Evolutionary conservation across 2,888 invertebrate genomes (phyloP).

Genomic region (Metopia argyrocephala): DNA sequence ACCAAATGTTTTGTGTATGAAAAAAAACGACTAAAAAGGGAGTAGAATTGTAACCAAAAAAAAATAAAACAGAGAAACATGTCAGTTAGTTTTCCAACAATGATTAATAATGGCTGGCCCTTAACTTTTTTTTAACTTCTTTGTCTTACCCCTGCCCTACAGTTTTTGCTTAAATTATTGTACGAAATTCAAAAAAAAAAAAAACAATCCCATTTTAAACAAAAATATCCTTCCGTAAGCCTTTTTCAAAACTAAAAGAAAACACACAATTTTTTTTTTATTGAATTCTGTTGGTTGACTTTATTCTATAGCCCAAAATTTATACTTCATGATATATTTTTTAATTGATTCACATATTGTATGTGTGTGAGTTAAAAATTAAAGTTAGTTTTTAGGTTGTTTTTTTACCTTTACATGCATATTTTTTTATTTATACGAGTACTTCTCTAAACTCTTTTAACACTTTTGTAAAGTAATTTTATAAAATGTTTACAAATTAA

Average conservation of each 20-base stretch:
- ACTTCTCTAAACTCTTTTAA: constrained; percentile 31
- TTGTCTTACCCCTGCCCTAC: constrained; percentile 9
- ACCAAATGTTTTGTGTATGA: not conserved
- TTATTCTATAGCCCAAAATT: not conserved
- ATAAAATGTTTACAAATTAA: constrained; percentile 58
- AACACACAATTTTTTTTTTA: not conserved
- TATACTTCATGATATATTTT: constrained; percentile 23
- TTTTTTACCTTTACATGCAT: not conserved
- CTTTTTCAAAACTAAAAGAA: not conserved
- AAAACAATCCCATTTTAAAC: not conserved
- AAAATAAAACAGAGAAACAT: constrained; percentile 32
- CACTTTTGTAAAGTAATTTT: constrained; percentile 48
- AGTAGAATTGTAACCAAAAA: not conserved
- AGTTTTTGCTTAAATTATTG: constrained; percentile 2
- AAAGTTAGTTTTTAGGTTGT: not conserved
- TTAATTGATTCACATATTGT: constrained; percentile 47
- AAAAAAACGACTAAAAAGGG: not conserved
- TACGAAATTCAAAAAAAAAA: not conserved
- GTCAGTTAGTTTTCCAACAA: constrained; percentile 64
- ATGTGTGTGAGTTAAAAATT: not conserved
- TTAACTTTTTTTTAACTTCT: constrained; percentile 46
- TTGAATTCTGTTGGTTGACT: not conserved
- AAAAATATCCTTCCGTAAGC: constrained; percentile 53
- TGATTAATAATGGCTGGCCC: constrained; percentile 64
- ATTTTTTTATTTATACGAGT: too few relatives aligned